These are phyloP conservation scores for Malurus cyaneus DNA, from an alignment of 2,113 vertebrate genomes.

Conservation along the genomic window DNA sequence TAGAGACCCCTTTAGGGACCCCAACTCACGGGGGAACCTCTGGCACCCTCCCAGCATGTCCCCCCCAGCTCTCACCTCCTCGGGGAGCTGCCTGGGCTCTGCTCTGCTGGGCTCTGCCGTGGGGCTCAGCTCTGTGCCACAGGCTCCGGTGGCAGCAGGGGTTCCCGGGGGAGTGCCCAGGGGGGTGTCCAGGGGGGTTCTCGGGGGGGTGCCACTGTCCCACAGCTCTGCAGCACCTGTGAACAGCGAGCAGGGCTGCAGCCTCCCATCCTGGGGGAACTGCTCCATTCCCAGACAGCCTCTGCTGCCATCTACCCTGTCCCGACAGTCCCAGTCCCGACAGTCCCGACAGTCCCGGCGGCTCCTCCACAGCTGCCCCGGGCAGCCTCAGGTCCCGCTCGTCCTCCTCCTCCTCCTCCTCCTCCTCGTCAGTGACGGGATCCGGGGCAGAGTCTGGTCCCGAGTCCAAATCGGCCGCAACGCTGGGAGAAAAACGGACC, in stretches of 20 bases:
- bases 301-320: neutral
- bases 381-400: neutral
- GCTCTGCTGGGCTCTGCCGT: neutral
- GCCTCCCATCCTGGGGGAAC: fast-evolving
- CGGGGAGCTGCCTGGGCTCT: neutral
- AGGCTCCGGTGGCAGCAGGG: neutral
- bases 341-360: neutral
- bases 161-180: neutral
- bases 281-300: fast-evolving
- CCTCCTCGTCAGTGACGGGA: neutral
- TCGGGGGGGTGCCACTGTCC: neutral
- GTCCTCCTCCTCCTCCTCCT: conserved; percentile 5
- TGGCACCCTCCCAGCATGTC: too few relatives aligned
- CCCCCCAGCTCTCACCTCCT: neutral
- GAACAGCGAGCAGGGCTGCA: neutral
- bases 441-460: neutral
- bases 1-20: neutral
- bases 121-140: neutral
- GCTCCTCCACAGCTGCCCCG: neutral
- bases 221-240: neutral
- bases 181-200: neutral
- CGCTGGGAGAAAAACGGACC: neutral
- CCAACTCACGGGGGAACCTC: neutral
- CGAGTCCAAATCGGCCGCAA: neutral
- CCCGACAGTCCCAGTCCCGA: neutral